Conservation (phyloP, 2,888 invertebrate genomes). For the Bembecia ichneumoniformis region DNA sequence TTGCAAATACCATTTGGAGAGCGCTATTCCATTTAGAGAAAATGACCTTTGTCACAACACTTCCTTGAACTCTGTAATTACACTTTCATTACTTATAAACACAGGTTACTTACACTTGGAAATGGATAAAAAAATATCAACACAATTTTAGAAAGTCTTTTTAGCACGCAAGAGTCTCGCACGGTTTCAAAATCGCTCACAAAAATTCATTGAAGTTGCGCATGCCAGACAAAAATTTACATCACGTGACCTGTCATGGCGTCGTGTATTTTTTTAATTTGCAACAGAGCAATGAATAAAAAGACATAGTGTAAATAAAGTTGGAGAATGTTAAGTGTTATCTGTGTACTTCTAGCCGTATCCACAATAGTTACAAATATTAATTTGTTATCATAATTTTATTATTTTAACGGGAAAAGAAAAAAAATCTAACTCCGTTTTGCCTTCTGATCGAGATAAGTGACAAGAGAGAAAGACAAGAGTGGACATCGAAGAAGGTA, state of each 20-base stretch:
- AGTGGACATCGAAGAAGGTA: no score
- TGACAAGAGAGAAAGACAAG: no score
- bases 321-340: no score
- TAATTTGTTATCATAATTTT: no score
- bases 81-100: slow-evolving; percentile 32
- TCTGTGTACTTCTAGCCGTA: no score
- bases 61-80: slow-evolving; percentile 33
- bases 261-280: slow-evolving; percentile 22
- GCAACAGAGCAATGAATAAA: no score
- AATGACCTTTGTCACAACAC: slow-evolving; percentile 52
- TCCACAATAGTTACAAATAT: no score
- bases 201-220: slow-evolving; percentile 57
- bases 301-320: no score
- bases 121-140: slow-evolving; percentile 6
- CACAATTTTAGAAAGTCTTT: neutral
- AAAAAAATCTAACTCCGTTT: no score
- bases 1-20: slow-evolving; percentile 47
- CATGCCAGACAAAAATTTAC: slow-evolving; percentile 70
- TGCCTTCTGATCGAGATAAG: no score
- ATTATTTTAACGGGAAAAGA: no score
- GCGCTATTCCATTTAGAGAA: slow-evolving; percentile 33
- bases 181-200: slow-evolving; percentile 59
- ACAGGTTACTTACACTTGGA: slow-evolving; percentile 22
- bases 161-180: slow-evolving; percentile 14
- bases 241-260: slow-evolving; percentile 73